These are phyloP conservation scores for Colostygia pectinataria DNA, from an alignment of 2,888 invertebrate species.

Conservation along the genomic window DNA sequence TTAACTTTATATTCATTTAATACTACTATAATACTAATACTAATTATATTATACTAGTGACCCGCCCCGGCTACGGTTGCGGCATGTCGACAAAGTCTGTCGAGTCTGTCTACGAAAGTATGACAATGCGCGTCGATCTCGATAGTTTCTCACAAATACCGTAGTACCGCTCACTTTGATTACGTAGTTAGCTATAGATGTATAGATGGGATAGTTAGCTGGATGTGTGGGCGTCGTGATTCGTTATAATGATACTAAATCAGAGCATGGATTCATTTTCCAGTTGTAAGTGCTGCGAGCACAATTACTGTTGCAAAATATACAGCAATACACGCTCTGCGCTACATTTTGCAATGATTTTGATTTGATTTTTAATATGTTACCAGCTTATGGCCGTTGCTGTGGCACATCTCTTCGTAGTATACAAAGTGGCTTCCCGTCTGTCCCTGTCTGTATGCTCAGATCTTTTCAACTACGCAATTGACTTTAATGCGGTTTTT, in stretches of 20 bases:
- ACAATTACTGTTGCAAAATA: constrained; percentile 23
- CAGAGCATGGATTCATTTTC: constrained; percentile 38
- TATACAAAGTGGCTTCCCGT: too few species aligned
- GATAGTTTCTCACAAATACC: constrained; percentile 23
- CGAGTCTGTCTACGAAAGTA: neutral
- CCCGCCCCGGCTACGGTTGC: too few species aligned
- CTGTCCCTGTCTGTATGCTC: too few species aligned
- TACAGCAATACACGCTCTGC: neutral
- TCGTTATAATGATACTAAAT: constrained; percentile 39
- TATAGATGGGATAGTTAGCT: constrained; percentile 8
- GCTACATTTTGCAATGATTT: neutral
- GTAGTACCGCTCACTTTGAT: constrained; percentile 17
- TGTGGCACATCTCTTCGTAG: neutral
- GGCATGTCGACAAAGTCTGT: too few species aligned
- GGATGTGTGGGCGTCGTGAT: constrained; percentile 32
- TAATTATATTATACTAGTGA: too few species aligned
- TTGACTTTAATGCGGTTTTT: too few species aligned
- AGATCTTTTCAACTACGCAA: too few species aligned
- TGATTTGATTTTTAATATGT: neutral
- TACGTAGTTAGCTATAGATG: constrained; percentile 3
- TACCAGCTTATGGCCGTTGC: neutral
- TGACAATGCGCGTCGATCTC: constrained; percentile 11
- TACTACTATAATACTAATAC: too few species aligned
- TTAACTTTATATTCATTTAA: too few species aligned
- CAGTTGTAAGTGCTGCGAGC: constrained; percentile 24